Evolutionary conservation across 2,113 vertebrate genomes (phyloP).

Genomic region (Cryptomyrus ogoouensis): DNA sequence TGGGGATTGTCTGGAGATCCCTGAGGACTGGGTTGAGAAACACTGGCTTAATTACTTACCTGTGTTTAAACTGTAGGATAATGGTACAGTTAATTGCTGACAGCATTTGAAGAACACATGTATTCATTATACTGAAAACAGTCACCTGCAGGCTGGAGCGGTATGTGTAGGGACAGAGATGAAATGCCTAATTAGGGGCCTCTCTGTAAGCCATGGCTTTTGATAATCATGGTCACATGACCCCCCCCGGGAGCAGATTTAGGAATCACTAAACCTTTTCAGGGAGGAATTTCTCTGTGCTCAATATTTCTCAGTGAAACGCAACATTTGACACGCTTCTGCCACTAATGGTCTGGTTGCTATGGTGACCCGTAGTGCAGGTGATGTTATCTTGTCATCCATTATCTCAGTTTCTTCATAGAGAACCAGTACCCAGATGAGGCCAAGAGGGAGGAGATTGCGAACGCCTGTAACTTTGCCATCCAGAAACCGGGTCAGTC

Average conservation of each 20-base stretch:
- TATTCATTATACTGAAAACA: neutral
- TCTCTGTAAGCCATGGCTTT: neutral
- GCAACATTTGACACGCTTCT: neutral
- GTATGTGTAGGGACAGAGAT: neutral
- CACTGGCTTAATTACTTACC: neutral
- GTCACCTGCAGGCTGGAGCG: neutral
- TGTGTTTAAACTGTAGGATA: neutral
- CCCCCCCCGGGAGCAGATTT: neutral
- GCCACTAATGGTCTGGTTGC: neutral
- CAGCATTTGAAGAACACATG: neutral
- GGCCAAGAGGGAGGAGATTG: slow-evolving; percentile 70
- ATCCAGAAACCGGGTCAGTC: slow-evolving; percentile 69
- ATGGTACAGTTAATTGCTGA: neutral
- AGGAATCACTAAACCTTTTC: neutral
- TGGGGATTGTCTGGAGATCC: neutral
- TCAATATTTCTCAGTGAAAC: neutral
- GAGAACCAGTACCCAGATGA: slow-evolving; percentile 77
- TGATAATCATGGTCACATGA: neutral
- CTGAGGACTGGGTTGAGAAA: neutral
- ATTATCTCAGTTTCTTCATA: slow-evolving; percentile 63
- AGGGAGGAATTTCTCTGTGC: neutral
- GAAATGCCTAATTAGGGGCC: neutral
- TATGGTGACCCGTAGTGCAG: neutral
- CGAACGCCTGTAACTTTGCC: slow-evolving; percentile 69
- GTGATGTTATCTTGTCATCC: neutral